phyloP scores from a whole-genome alignment of 2,113 vertebrate species.

The Eupsittula cactorum region DNA sequence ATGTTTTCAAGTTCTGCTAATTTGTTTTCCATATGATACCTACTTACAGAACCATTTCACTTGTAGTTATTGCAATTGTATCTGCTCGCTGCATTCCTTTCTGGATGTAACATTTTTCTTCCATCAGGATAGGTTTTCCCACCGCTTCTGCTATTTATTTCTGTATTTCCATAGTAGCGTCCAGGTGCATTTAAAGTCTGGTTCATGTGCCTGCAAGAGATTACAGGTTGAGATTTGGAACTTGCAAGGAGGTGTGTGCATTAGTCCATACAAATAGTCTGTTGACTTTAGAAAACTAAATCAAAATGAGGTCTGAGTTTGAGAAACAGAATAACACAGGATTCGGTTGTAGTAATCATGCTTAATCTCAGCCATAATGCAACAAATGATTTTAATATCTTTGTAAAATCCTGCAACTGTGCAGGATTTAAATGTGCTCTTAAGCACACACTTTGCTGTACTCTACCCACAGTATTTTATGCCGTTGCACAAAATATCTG shows the following conservation, averaged over 20 bases:
- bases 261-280: rapidly evolving
- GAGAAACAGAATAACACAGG: not conserved
- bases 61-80: constrained; percentile 30
- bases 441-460: rapidly evolving
- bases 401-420: not conserved
- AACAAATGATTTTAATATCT: rapidly evolving
- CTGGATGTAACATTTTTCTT: constrained; percentile 39
- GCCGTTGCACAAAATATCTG: not conserved
- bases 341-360: not conserved
- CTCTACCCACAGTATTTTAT: not conserved
- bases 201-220: not conserved
- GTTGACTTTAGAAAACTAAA: not conserved
- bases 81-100: not conserved
- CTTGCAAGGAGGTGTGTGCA: not conserved
- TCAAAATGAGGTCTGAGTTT: not conserved
- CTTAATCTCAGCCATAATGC: not conserved
- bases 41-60: constrained; percentile 35
- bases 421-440: not conserved
- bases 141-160: constrained; percentile 13
- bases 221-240: not conserved
- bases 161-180: not conserved
- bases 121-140: constrained; percentile 17
- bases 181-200: not conserved
- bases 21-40: constrained; percentile 60
- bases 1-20: constrained; percentile 51